Evolutionary conservation across 37 sponge, comb jelly and placozoan species (phyloP), one percentile per base, ranked within the genome.

Genomic region (Mnemiopsis leidyi): DNA sequence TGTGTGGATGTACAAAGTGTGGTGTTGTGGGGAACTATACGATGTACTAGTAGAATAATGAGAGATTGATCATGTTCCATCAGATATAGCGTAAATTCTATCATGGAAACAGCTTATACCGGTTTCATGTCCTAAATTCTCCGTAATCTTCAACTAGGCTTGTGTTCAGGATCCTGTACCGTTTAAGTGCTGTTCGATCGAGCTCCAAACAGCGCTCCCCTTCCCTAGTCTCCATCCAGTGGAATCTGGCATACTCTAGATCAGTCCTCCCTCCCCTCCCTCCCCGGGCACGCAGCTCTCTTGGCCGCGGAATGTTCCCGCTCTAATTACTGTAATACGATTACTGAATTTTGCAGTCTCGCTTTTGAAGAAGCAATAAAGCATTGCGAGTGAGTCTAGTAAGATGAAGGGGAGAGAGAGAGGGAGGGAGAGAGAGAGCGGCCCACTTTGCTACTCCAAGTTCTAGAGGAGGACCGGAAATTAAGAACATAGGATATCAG

Each of bases 401-500:
- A 5, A 28, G 30, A 25, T 29, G 7, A 18, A 28, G 20, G 21
- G 30, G 75, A 18, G n/a, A 71, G 75, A 18, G 75, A 71, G 75
- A 71, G 75, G 20, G 75, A 5, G 75, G 30, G n/a, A 71, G 75
- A 18, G 75, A 71, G 75, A 71, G 75, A 71, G 75, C 26, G 75
- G 61, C 61, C 61, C 61, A 48, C 61, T 48, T 48, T 48, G 61
- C 61, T 5, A 48, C 61, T 48, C 13, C 9, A 18, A 18, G 9
- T 48, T 48, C 61, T 18, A 25, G n/a, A 18, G 75, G 30, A 28
- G 30, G 75, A 5, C 30, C 26, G 75, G 3, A 71, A 71, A 28
- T 29, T 71, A 71, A 25, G 30, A 28, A 71, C n/a, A 18, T 25
- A 71, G 75, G 7, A 28, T n/a, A 71, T 29, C 30, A 23, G 75